Conservation (phyloP, 1,140 invertebrate species). For the Drosophila kanapiae region DNA sequence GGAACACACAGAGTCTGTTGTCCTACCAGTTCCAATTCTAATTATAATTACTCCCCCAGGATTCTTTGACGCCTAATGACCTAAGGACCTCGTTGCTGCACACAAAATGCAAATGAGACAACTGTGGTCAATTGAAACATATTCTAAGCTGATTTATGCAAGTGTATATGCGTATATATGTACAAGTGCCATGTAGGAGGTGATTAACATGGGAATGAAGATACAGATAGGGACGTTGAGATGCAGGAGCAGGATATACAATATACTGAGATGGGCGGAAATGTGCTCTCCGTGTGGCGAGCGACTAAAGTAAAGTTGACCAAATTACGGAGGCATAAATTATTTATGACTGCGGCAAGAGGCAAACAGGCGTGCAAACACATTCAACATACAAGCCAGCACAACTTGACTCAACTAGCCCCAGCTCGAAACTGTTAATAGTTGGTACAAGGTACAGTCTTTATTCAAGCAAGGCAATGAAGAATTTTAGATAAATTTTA, state of each 20-base stretch:
- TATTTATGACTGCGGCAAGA: slow-evolving; percentile 76
- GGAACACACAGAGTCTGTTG: slow-evolving; percentile 34
- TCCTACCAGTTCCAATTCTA: slow-evolving; percentile 37
- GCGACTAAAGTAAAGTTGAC: slow-evolving; percentile 64
- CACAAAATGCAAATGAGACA: slow-evolving; percentile 52
- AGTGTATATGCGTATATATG: slow-evolving; percentile 16
- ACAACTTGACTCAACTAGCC: slow-evolving; percentile 41
- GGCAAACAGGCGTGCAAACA: slow-evolving; percentile 62
- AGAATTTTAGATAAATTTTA: no score
- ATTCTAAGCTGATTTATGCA: slow-evolving; percentile 68
- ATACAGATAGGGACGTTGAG: slow-evolving; percentile 54
- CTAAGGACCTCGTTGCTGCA: slow-evolving; percentile 40
- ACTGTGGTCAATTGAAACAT: slow-evolving; percentile 66
- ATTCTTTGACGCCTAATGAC: slow-evolving; percentile 42
- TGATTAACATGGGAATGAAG: slow-evolving; percentile 79
- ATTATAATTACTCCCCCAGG: slow-evolving; percentile 63
- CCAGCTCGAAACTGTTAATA: slow-evolving; percentile 34
- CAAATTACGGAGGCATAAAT: slow-evolving; percentile 80
- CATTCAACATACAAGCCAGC: slow-evolving; percentile 36
- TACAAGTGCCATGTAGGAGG: slow-evolving; percentile 25
- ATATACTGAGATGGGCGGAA: slow-evolving; percentile 10
- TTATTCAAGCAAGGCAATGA: background rate
- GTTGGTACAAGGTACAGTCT: slow-evolving; percentile 21
- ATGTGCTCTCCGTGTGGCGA: slow-evolving; percentile 15
- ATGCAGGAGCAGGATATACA: slow-evolving; percentile 5